Evolutionary conservation across 2,113 vertebrate genomes (phyloP).

Genomic region (Crypturellus undulatus): DNA sequence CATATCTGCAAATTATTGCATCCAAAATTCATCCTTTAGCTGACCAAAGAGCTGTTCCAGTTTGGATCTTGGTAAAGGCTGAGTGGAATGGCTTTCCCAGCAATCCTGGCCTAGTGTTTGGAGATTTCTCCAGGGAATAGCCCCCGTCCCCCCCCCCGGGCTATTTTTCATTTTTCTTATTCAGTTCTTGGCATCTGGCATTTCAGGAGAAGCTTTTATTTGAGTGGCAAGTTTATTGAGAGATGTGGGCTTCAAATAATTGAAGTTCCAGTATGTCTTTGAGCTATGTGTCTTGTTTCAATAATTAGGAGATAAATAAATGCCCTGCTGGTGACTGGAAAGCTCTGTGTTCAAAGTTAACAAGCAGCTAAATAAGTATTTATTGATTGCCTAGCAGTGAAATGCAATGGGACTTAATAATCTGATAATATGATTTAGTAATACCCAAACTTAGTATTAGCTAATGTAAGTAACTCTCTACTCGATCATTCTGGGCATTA

Average conservation of each 20-base stretch:
- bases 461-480: background rate
- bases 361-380: background rate
- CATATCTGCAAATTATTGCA: accelerated
- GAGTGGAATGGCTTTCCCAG: background rate
- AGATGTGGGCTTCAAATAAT: background rate
- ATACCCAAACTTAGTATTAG: background rate
- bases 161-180: background rate
- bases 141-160: background rate
- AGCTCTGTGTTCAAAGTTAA: background rate
- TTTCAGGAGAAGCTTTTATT: background rate
- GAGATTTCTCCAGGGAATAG: background rate
- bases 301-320: constrained; percentile 37
- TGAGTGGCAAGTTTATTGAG: background rate
- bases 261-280: background rate
- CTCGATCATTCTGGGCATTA: background rate
- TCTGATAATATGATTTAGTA: constrained; percentile 5
- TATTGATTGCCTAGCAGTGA: constrained; percentile 20
- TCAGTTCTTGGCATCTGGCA: background rate
- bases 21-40: background rate
- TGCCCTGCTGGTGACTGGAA: background rate
- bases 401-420: constrained; percentile 16
- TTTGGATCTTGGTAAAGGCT: background rate
- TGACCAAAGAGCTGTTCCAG: background rate
- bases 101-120: background rate
- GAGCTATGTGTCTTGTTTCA: background rate